Evolutionary conservation across 2,888 invertebrate genomes (phyloP), one percentile per base, ranked within the genome.

Genomic region (Leptinotarsa tumamoca): DNA sequence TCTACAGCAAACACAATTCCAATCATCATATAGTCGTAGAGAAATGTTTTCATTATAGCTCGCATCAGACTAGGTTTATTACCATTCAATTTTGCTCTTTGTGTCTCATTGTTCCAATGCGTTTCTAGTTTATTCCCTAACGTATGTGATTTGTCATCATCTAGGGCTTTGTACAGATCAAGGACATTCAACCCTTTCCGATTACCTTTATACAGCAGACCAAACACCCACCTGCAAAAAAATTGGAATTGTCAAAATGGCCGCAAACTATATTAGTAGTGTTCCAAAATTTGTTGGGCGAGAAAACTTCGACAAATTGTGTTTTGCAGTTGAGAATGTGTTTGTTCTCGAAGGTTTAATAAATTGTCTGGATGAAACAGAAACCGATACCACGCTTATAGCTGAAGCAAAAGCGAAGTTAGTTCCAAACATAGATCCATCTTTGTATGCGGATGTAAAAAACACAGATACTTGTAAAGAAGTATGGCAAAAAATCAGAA

Each of bases 101-200:
- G 89, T 76, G 93, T 86, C 88, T 93, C 93, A 86, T 90, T 90
- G 75, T 90, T 87, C 94, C 94, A 94, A 89, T 93, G 90, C 84
- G 89, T 88, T 84, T 93, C 92, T 17, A 95, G 87, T 56, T 89
- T 89, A 84, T 94, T 90, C 3, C 93, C 93, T 4, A 94, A 88
- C 27, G 86, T 84, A 74, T 92, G 91, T 0, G 94, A 94, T 69
- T 90, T 88, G 85, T 95, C 93, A 10, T 88, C 87, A 0, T 90
- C 88, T 50, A 93, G 87, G 5, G 91, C 90, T 84, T 91, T 91
- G 88, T 92, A 93, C 23, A 95, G 86, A 84, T 94, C 93, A 13
- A 90, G 88, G 71, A 93, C 90, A 81, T 91, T 91, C 15, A 95
- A 88, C 76, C 92, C 91, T 79, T 91, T 89, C 83, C 86, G 89